These are phyloP conservation scores for Pristionchus maxplancki DNA, from an alignment of 2,888 invertebrate genomes.

Conservation along the genomic window DNA sequence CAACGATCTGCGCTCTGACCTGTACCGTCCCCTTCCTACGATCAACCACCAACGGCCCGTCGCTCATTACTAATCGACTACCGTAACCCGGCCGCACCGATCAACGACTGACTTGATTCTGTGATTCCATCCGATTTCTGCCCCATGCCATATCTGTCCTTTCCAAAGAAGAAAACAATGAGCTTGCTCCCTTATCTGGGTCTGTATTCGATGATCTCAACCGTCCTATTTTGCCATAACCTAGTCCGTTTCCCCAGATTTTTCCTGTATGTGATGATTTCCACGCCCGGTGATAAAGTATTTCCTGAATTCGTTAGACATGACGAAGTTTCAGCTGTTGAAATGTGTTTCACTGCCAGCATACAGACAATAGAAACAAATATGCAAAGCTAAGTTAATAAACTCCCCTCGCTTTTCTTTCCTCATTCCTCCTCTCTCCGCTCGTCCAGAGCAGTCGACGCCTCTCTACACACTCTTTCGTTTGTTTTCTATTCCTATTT, in stretches of 20 bases:
- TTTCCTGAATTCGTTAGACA: too few species aligned
- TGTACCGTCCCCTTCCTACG: constrained; percentile 34
- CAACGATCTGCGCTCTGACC: constrained; percentile 44
- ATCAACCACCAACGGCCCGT: not conserved
- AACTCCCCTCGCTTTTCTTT: not conserved
- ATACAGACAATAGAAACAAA: too few species aligned
- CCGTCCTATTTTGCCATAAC: not conserved
- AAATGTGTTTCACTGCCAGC: not conserved
- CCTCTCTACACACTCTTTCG: not conserved
- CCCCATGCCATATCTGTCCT: constrained; percentile 11
- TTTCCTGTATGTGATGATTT: constrained; percentile 10
- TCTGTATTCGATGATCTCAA: not conserved
- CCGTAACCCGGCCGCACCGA: not conserved
- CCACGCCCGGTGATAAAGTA: not conserved
- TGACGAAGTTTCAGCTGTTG: too few species aligned
- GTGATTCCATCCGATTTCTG: not conserved
- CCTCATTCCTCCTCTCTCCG: not conserved
- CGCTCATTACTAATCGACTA: constrained; percentile 27
- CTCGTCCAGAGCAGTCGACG: constrained; percentile 12
- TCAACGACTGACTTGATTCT: constrained; percentile 1
- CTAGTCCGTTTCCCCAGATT: not conserved
- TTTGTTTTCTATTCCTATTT: not conserved
- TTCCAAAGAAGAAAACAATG: constrained; percentile 8
- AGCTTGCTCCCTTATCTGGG: not conserved
- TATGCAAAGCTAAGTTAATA: not conserved